These are phyloP conservation scores for Marisa cornuarietis DNA, from an alignment of 1,140 invertebrate species.

Conservation along the genomic window DNA sequence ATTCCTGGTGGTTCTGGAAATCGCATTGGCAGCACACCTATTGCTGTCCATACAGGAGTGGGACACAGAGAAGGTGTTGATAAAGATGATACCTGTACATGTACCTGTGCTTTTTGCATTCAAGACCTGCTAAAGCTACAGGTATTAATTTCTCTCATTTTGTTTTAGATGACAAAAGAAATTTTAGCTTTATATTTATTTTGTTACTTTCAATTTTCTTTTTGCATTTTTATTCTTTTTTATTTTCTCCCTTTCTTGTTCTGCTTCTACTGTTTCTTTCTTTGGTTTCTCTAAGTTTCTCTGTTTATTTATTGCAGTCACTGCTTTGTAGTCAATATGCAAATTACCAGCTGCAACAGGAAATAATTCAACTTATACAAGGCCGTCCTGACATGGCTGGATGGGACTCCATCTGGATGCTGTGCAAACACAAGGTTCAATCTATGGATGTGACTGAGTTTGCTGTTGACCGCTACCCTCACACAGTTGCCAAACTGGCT, in stretches of 20 bases:
- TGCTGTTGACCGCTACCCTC: conserved; percentile 28
- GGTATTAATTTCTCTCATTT: conserved; percentile 14
- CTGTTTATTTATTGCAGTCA: conserved; percentile 31
- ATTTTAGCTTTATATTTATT: too few species aligned
- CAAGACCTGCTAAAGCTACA: conserved; percentile 41
- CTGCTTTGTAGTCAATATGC: conserved; percentile 32
- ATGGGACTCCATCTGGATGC: conserved; percentile 32
- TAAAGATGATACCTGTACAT: conserved; percentile 24
- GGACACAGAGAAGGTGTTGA: not conserved
- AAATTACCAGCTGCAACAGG: not conserved
- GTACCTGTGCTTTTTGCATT: conserved; percentile 36
- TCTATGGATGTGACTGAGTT: conserved; percentile 25
- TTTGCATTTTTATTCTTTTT: too few species aligned
- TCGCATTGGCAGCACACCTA: not conserved
- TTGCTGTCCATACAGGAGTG: not conserved
- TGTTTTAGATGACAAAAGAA: too few species aligned
- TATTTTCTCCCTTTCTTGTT: too few species aligned
- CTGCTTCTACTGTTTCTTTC: too few species aligned
- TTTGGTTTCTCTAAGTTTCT: not conserved
- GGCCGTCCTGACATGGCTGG: conserved; percentile 3
- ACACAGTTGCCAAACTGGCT: conserved; percentile 25
- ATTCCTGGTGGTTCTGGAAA: not conserved
- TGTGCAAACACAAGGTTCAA: conserved; percentile 20
- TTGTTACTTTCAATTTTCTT: too few species aligned
- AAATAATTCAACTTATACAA: conserved; percentile 11